Base-by-base conservation (phyloP, 2,113 vertebrate genomes). In the Formicarius rufipectus region DNA sequence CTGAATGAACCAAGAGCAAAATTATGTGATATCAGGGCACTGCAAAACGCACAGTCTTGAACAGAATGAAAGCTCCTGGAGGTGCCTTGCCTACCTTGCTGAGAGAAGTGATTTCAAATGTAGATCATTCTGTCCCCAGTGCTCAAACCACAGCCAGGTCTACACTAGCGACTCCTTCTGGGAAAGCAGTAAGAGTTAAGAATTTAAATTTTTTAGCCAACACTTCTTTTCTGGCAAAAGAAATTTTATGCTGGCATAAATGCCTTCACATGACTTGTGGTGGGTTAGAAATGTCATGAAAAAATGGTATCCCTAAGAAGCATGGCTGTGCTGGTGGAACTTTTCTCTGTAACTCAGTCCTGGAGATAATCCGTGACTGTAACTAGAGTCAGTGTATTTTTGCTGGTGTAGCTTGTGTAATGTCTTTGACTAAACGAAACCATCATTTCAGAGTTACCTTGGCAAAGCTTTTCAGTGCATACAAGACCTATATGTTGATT, bases 371-470 rank as follows among this genome's bases (percentile, higher is more conserved):
- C 95, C 95, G 79, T 90, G 81, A 24, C 76, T 89, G 72, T 72
- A 75, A 91, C 68, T 90, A 22, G 15, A 95, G 47, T 81, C 68
- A 11, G 55, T 75, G 93, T 60, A 12, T 39, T 93, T 92, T 72
- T 95, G 50, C 72, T 81, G 59, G 68, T 93, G 50, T 63, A 86
- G 39, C 35, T 94, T 93, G 69, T 90, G 79, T 88, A 15, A 80
- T 95, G 92, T 53, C 83, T 96, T 74, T 63, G 89, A 81, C 80
- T 77, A 95, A 96, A 93, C 40, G 27, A 95, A 93, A 47, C 64
- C 60, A 89, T 90, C 64, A 58, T 50, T 92, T 92, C 35, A 86
- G 83, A 63, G 64, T 74, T 95, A 91, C 77, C 76, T 80, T 84
- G 87, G 93, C 82, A 81, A 78, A 92, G 55, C 75, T 83, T 68